Base-by-base conservation (phyloP, 2,113 vertebrate species). In the Chaenocephalus aceratus region DNA sequence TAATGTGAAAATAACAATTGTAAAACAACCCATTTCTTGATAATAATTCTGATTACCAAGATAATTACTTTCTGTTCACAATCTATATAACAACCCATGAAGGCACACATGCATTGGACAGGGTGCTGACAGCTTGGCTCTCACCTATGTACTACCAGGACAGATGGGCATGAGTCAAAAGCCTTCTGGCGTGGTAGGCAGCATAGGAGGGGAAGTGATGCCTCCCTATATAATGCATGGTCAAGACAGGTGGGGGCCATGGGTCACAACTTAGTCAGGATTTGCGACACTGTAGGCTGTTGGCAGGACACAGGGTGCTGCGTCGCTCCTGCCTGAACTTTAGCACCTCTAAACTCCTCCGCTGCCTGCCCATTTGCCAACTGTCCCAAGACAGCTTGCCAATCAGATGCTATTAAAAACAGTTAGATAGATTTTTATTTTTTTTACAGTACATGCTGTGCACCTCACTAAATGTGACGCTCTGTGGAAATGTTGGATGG, bases 151-250 rank as follows among this genome's bases (percentile, higher is more conserved):
- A 90, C 91, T 90, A 93, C 80, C 73, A 80, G 84, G 92, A 93
- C 94, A 95, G 95, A 96, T 96, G 95, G 94, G 84, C 86, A 92
- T 96, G 94, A 95, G 94, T 95, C 94, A 95, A 95, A 94, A 91
- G 87, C 94, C 93, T 94, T 95, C 95, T 95, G 94, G 89, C 87
- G 77, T 91, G 82, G 88, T 83, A 91, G 79, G 88, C 84, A 87
- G 77, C 79, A 85, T 80, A 74, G 80, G 80, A 86, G 67, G 79
- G 84, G 74, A 91, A 84, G 82, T 79, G 67, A 81, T 82, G 81
- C 77, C 84, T 49, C 76, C 75, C 72, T 15, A 79, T 85, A 90
- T 88, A 93, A 92, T 91, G 82, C 82, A 83, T 82, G 87, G 92
- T 91, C 88, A 89, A 87, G 89, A 86, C 93, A 94, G 94, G 92